Conservation (phyloP, 2,797 vertebrate genomes). For the Phataginus tetradactyla region DNA sequence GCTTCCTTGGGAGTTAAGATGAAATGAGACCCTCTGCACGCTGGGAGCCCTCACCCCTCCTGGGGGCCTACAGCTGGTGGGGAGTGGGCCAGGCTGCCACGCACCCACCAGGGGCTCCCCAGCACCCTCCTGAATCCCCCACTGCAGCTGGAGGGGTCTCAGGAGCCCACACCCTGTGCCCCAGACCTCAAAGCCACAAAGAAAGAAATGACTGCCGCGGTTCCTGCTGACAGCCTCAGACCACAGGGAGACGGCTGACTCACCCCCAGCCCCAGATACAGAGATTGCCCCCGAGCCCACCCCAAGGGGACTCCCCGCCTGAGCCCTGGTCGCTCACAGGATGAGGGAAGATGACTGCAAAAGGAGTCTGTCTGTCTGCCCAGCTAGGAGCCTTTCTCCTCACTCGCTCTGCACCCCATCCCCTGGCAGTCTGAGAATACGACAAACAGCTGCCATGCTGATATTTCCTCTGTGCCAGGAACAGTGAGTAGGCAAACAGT, state of each 20-base stretch:
- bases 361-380: background rate
- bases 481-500: background rate
- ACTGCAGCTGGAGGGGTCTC: background rate
- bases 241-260: background rate
- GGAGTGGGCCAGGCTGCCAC: background rate
- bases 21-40: background rate
- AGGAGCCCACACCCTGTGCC: background rate
- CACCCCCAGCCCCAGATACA: background rate
- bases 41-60: background rate
- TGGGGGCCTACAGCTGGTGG: accelerated
- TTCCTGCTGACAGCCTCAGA: background rate
- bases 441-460: accelerated
- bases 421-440: background rate
- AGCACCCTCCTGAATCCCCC: background rate
- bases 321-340: background rate
- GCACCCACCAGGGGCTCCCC: background rate
- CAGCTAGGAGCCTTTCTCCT: background rate
- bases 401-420: background rate
- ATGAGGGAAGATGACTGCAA: background rate
- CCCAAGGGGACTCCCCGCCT: too few species aligned
- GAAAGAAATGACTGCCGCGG: background rate
- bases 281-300: background rate
- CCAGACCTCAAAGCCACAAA: constrained; percentile 39
- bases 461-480: background rate
- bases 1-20: background rate